phyloP scores from a whole-genome alignment of 2,888 invertebrate species.

The Ectobius pallidus region DNA sequence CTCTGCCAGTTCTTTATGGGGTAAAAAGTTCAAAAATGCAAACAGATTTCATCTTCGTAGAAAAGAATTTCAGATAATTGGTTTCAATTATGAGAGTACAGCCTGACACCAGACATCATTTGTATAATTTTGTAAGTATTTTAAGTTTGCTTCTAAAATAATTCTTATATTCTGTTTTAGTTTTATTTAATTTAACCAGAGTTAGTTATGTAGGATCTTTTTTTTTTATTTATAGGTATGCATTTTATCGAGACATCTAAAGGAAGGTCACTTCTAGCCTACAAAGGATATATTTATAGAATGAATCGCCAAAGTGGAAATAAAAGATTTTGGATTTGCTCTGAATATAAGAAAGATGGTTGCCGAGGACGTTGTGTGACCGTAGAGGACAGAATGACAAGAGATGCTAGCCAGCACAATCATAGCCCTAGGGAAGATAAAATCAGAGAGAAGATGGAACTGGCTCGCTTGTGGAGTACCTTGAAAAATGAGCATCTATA shows the following conservation, averaged over 20 bases:
- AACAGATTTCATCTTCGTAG: too few relatives aligned
- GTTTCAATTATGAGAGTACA: too few relatives aligned
- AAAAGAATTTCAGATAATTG: too few relatives aligned
- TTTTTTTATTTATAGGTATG: slow-evolving; percentile 21
- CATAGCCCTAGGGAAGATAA: slow-evolving; percentile 14
- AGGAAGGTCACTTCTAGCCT: slow-evolving; percentile 20
- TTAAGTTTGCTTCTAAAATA: too few relatives aligned
- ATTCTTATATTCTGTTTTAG: too few relatives aligned
- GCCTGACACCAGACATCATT: too few relatives aligned
- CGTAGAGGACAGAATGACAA: not conserved
- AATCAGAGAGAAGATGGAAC: slow-evolving; percentile 13
- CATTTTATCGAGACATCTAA: slow-evolving; percentile 16
- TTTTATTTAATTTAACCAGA: not conserved
- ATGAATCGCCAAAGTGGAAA: slow-evolving; percentile 18
- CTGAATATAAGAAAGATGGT: slow-evolving; percentile 23
- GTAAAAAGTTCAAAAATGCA: too few relatives aligned
- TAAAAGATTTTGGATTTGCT: slow-evolving; percentile 33
- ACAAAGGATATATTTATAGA: slow-evolving; percentile 22
- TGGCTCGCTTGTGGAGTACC: slow-evolving; percentile 9
- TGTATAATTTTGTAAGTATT: too few relatives aligned
- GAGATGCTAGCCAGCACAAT: slow-evolving; percentile 8
- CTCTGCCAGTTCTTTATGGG: too few relatives aligned
- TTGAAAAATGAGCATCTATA: not conserved
- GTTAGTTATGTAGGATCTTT: too few relatives aligned
- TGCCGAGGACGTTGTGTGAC: slow-evolving; percentile 32